Percentiles rank a stretch among this genome's conserved stretches.
Conservation (phyloP, 2,797 vertebrate species). For the Meriones psammophilus region DNA sequence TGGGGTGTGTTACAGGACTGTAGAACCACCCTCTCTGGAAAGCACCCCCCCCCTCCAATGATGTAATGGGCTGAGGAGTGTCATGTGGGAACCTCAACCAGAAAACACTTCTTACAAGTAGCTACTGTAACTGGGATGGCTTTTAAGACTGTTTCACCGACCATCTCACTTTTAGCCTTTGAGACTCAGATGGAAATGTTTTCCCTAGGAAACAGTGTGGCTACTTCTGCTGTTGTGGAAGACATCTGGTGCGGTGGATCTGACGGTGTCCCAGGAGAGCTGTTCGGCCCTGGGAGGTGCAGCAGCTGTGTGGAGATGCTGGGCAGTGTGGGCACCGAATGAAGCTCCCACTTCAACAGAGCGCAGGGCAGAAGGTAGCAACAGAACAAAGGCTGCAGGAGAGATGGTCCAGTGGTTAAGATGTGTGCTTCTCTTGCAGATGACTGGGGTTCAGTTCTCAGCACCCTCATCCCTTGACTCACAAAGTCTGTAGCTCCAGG, state of each 20-base stretch:
- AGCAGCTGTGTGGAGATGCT: background rate
- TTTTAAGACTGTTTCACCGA: background rate
- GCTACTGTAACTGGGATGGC: background rate
- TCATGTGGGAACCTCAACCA: background rate
- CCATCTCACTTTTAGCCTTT: background rate
- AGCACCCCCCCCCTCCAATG: background rate
- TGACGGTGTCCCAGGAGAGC: background rate
- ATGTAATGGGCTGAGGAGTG: background rate
- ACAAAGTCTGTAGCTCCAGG: background rate
- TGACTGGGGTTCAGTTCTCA: background rate
- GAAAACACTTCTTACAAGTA: background rate
- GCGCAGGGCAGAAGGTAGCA: background rate
- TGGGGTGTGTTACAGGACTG: background rate
- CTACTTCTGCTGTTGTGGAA: background rate
- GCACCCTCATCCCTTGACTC: background rate
- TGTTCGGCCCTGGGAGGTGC: no score
- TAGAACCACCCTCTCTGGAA: background rate
- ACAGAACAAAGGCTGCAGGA: background rate
- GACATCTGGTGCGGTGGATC: background rate
- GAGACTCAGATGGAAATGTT: background rate
- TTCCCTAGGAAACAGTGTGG: background rate
- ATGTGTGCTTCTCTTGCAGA: background rate
- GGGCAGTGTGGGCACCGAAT: rapidly evolving
- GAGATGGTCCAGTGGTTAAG: background rate
- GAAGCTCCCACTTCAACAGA: background rate